phyloP scores from a whole-genome alignment of 2,888 invertebrate genomes.

The Hyalella azteca region DNA sequence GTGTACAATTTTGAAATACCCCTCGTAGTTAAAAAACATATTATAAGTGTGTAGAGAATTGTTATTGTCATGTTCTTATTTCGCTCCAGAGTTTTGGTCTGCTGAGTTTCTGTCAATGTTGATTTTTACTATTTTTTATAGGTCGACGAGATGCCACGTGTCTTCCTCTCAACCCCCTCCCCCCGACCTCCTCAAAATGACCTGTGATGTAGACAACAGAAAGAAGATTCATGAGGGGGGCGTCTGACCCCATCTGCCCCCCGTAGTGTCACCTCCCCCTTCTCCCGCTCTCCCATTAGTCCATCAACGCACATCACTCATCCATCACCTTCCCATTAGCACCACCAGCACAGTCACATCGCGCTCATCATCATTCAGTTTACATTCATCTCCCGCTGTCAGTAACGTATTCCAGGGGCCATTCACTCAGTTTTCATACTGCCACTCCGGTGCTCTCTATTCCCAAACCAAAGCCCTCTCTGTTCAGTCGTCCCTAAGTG shows the following conservation, averaged over 20 bases:
- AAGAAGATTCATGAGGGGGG: conserved; percentile 32
- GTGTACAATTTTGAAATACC: too few species aligned
- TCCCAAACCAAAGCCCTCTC: conserved; percentile 2
- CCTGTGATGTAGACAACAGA: conserved; percentile 54
- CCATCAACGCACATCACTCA: conserved; percentile 10
- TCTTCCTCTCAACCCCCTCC: conserved; percentile 46
- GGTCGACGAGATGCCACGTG: conserved; percentile 35
- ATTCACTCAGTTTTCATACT: not conserved
- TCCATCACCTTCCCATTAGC: conserved; percentile 11
- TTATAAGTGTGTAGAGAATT: not conserved
- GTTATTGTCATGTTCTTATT: not conserved
- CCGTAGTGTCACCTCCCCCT: conserved; percentile 14
- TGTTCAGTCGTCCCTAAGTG: conserved; percentile 6
- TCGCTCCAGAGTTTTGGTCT: not conserved
- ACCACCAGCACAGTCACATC: not conserved
- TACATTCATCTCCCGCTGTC: not conserved
- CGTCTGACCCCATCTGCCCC: conserved; percentile 14
- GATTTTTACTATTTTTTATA: not conserved
- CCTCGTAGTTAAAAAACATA: not conserved
- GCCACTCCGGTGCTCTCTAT: conserved; percentile 1
- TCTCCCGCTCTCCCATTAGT: conserved; percentile 31
- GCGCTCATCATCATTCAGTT: conserved; percentile 15
- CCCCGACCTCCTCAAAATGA: conserved; percentile 57
- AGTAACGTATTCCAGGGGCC: not conserved
- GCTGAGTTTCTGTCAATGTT: not conserved